A percentile compares a stretch with the other conserved stretches of the same genome.
phyloP scores from a whole-genome alignment of 2,797 vertebrate genomes.

The Gila robusta region DNA sequence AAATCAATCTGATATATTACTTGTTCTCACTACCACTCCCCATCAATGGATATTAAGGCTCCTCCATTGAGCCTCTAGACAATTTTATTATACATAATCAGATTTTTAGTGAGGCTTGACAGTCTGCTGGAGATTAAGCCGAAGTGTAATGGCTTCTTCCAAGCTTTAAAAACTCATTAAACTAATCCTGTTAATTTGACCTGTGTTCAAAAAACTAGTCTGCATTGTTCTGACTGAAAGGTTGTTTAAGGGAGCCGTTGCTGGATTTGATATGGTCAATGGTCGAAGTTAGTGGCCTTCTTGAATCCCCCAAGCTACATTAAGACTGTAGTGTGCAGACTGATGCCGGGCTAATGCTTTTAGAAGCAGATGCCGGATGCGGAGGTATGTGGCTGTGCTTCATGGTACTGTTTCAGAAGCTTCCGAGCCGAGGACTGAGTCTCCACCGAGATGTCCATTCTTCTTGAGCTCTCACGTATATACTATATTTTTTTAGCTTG shows the following conservation, averaged over 20 bases:
- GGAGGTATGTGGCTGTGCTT: slow-evolving; percentile 51
- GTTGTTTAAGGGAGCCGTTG: slow-evolving; percentile 20
- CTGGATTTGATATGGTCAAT: slow-evolving; percentile 42
- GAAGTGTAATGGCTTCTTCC: slow-evolving; percentile 53
- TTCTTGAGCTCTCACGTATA: not conserved
- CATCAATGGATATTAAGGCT: slow-evolving; percentile 61
- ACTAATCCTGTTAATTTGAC: slow-evolving; percentile 58
- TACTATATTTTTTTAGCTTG: not conserved
- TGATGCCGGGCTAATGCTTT: slow-evolving; percentile 57
- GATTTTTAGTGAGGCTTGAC: slow-evolving; percentile 54
- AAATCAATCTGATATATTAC: slow-evolving; percentile 58
- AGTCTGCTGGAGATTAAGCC: slow-evolving; percentile 55
- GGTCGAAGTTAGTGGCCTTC: slow-evolving; percentile 40
- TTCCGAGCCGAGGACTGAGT: slow-evolving; percentile 21
- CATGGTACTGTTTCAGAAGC: slow-evolving; percentile 50
- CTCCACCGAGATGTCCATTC: slow-evolving; percentile 14
- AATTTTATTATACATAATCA: slow-evolving; percentile 63
- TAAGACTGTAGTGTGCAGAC: slow-evolving; percentile 47
- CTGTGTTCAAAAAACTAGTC: slow-evolving; percentile 45
- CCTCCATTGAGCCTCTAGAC: slow-evolving; percentile 56
- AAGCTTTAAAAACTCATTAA: slow-evolving; percentile 50
- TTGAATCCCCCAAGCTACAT: slow-evolving; percentile 59
- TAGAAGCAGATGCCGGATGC: slow-evolving; percentile 48
- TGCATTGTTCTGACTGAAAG: slow-evolving; percentile 37
- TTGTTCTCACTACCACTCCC: slow-evolving; percentile 52